These are phyloP conservation scores for Sceloporus tristichus DNA, from an alignment of 2,113 vertebrate species.

Conservation along the genomic window DNA sequence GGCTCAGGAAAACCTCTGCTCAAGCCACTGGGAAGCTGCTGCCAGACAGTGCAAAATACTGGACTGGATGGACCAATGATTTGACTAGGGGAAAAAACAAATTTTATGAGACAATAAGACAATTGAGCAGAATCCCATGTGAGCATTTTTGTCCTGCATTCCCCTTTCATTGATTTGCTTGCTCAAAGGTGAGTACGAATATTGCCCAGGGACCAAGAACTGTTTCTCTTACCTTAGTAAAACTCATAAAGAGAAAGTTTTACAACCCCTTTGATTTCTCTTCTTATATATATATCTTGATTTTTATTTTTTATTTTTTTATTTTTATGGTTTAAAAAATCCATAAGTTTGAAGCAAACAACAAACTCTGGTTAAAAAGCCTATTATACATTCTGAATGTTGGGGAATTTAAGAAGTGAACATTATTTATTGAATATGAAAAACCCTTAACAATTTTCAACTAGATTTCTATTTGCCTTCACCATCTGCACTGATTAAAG, in stretches of 20 bases:
- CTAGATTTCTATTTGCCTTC: neutral
- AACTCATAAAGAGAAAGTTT: neutral
- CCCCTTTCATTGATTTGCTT: neutral
- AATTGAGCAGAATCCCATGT: neutral
- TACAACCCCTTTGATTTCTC: neutral
- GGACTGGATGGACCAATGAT: neutral
- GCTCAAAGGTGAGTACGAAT: neutral
- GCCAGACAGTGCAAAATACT: neutral
- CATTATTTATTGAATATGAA: neutral
- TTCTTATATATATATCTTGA: no score
- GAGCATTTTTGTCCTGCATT: neutral
- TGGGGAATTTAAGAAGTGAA: neutral
- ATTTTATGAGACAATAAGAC: neutral
- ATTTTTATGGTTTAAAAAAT: neutral
- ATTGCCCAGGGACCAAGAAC: neutral
- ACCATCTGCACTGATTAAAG: neutral
- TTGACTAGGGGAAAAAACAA: neutral
- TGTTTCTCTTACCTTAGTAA: neutral
- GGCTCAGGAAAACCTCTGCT: neutral
- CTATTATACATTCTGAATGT: neutral
- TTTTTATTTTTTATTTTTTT: neutral
- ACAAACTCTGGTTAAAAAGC: neutral
- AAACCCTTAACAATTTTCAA: neutral
- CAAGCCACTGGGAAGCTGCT: neutral
- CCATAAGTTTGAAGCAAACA: neutral